phyloP scores from a whole-genome alignment of 1,140 invertebrate species.

The Diuraphis noxia region DNA sequence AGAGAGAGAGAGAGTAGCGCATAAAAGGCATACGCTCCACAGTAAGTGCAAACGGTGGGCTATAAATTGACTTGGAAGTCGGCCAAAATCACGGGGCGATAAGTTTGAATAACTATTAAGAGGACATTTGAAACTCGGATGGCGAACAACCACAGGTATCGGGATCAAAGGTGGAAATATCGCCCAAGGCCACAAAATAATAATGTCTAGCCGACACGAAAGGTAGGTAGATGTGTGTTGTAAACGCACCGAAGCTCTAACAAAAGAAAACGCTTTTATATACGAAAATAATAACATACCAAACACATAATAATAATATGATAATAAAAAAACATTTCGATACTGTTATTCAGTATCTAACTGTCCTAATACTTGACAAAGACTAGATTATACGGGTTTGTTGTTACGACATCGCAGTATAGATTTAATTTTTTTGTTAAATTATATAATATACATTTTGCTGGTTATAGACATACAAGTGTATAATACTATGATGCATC shows the following conservation, averaged over 20 bases:
- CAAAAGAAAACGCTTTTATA: slow-evolving; percentile 7
- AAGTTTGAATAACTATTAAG: background rate
- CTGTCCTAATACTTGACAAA: background rate
- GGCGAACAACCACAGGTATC: background rate
- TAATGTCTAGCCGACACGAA: background rate
- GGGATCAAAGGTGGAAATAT: slow-evolving; percentile 1
- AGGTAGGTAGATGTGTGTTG: background rate
- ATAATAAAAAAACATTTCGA: background rate
- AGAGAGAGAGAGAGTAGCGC: background rate
- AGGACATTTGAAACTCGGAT: background rate
- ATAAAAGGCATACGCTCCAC: background rate
- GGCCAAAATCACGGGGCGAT: background rate
- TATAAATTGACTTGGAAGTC: background rate
- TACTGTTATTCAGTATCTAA: background rate
- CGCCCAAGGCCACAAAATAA: background rate
- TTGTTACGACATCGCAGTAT: background rate
- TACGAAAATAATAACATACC: background rate
- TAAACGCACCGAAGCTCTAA: background rate
- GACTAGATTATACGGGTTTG: background rate
- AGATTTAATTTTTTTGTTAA: background rate
- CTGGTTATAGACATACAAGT: background rate
- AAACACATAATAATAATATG: background rate
- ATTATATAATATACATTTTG: background rate
- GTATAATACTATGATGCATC: background rate
- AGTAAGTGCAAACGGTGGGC: background rate